phyloP scores from a whole-genome alignment of 2,797 vertebrate species.

The Naso thynnoides region DNA sequence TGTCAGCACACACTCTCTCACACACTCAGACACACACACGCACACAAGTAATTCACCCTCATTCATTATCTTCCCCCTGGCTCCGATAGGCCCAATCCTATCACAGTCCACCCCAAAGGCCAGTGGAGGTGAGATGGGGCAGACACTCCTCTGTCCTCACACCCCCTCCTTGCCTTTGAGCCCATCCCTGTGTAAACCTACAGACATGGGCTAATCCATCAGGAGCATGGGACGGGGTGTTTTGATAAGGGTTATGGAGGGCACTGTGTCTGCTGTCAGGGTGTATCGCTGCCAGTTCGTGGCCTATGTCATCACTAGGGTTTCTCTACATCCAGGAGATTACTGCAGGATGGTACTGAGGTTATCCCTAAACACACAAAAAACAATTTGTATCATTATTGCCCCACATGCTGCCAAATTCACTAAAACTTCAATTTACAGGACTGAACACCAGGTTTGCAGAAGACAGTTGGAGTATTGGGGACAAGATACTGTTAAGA shows the following conservation, averaged over 20 bases:
- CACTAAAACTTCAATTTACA: background rate
- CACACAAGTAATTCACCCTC: conserved; percentile 46
- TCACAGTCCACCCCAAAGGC: conserved; percentile 70
- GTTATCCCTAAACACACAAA: conserved; percentile 38
- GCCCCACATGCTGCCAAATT: background rate
- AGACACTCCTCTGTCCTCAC: conserved; percentile 62
- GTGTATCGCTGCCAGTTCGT: conserved; percentile 57
- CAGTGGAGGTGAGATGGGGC: conserved; percentile 74
- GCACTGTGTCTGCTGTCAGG: conserved; percentile 62
- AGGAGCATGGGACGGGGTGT: conserved; percentile 57
- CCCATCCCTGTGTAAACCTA: conserved; percentile 73
- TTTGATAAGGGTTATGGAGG: conserved; percentile 62
- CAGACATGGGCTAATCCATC: conserved; percentile 78
- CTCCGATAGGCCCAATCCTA: conserved; percentile 64
- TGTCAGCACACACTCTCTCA: conserved; percentile 50
- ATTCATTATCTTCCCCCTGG: conserved; percentile 70
- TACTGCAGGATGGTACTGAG: conserved; percentile 40
- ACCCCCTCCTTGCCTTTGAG: conserved; percentile 53
- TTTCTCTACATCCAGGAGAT: conserved; percentile 63
- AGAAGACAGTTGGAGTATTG: background rate
- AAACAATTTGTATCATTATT: background rate
- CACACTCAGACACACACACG: conserved; percentile 17
- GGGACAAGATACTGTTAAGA: background rate
- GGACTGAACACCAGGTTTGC: background rate
- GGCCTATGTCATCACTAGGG: conserved; percentile 61